Base-by-base conservation (phyloP, 2,797 vertebrate species). In the Sebastes elongatus region DNA sequence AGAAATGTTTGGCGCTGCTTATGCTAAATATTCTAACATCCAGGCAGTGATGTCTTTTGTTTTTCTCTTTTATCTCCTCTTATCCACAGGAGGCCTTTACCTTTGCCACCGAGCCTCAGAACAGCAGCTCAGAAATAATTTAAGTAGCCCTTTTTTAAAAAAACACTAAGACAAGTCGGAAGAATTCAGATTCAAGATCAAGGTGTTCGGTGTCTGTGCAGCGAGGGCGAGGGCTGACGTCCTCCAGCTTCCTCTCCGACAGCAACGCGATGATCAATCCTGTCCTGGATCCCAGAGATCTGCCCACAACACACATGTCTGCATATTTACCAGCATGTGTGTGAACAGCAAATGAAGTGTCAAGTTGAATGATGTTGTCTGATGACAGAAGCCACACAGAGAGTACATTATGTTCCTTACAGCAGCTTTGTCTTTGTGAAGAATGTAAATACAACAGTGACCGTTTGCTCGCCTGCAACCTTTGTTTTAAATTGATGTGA, bases 21-120 rank as follows among this genome's bases (percentile, higher is more conserved):
- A 94, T 94, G 94, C 91, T 95, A 94, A 95, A 92, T 93, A 93
- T 91, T 89, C 86, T 93, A 93, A 94, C 87, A 87, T 85, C 88
- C 89, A 89, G 89, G 88, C 90, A 87, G 88, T 90, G 87, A 79
- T 87, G 89, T 90, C 92, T 95, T 93, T 93, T 90, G 90, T 90
- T 83, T 90, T 64, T 56, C 80, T 28, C 84, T 94, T 94, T 94
- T 88, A 94, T 95, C 90, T 93, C 76, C 64, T 76, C 73, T 69
- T 87, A 92, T 91, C 90, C 93, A 88, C 94, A 82, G 92, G 91
- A 94, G 95, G 91, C 88, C 86, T 85, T 90, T 89, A 94, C 92
- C 94, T 94, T 94, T 92, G 89, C 86, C 88, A 92, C 80, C 7
- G 55, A 82, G 84, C 80, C 75, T 78, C 86, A 81, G 74, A 90